Evolutionary conservation across 2,888 invertebrate species (phyloP), one percentile per base, ranked within the genome.

Genomic region (Leptodirus hochenwartii): DNA sequence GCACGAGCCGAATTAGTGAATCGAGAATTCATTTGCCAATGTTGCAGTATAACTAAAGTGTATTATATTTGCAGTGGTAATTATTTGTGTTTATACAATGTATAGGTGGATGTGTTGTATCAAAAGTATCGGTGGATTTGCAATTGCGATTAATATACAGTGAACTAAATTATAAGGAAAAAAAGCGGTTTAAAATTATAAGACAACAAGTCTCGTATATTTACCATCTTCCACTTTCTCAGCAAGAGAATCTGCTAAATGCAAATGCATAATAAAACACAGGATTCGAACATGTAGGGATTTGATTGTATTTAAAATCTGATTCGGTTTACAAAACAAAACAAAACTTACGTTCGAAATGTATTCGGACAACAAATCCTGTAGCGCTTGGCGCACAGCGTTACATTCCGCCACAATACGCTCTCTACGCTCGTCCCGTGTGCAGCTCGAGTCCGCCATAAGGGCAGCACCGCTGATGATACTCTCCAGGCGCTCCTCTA

Each of bases 381-480:
- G 96, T 36, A 98, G 59, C 5, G 96, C 96, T 50, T 96, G 95
- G 1, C 96, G 68, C 6, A 98, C 91, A 5, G 91, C 90, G 63
- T 98, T 96, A 50, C 96, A 96, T 53, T 96, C 96, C 11, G 88
- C 88, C 15, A 96, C 90, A 43, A 98, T 98, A 30, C 90, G 70
- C 53, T 95, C 91, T 31, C 95, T 72, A 0, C 96, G 69, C 47
- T 93, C 93, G 53, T 91, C 91, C 25, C 96, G 68, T 9, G 96
- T 96, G 47, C 91, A 93, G 5, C 82, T 84, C 33, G 90, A 90
- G 55, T 98, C 96, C 0, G 96, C 96, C 87, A 98, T 91, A 2
- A 93, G 61, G 0, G 95, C 96, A 0, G 95, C 93, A 1, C 93
- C 93, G 47, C 87, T 88, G 25, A 98, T 95, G 49, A 98, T 98